Base-by-base conservation (phyloP, 2,113 vertebrate genomes). In the Neolamprologus sp. region DNA sequence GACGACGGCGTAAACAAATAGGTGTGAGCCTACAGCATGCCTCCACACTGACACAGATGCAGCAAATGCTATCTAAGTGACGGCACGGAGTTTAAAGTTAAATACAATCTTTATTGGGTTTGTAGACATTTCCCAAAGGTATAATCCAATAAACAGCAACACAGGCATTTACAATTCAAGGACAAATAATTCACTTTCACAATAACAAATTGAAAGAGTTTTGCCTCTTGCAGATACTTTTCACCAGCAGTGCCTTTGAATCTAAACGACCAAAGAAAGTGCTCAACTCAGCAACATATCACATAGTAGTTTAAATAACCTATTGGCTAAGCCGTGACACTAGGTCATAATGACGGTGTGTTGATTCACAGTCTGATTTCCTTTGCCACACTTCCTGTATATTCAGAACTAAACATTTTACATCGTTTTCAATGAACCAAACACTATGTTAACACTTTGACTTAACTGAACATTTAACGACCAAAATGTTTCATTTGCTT, bases 21-120 rank as follows among this genome's bases (percentile, higher is more conserved):
- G 57, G 78, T 35, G 28, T 83, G 58, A 81, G 60, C 51, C 63
- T n/a, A 13, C 12, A 30, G 45, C 35, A 40, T 33, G 42, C 35
- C 14, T 60, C 14, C 17, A 45, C 80, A 78, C n/a, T 13, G 26
- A 45, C 19, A 8, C 45, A 28, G 42, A 80, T 84, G 13, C 47
- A 21, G 26, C n/a, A 23, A 35, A 30, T 37, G 73, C 14, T n/a
- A 51, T 53, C 58, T n/a, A 37, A 92, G 51, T 53, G 47, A 88
- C 14, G 13, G 37, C 16, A 35, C 58, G 0, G 14, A 7, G 11
- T 55, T 84, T 63, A 94, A 92, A 89, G 95, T 93, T 89, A 88
- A 95, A 95, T 94, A 95, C 94, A 93, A 91, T 94, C 92, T 95
- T 96, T 95, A 96, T 95, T 95, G 93, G 89, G 92, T 85, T 90